Evolutionary conservation across 2,113 vertebrate genomes (phyloP).

Genomic region (Alexandromys fortis): DNA sequence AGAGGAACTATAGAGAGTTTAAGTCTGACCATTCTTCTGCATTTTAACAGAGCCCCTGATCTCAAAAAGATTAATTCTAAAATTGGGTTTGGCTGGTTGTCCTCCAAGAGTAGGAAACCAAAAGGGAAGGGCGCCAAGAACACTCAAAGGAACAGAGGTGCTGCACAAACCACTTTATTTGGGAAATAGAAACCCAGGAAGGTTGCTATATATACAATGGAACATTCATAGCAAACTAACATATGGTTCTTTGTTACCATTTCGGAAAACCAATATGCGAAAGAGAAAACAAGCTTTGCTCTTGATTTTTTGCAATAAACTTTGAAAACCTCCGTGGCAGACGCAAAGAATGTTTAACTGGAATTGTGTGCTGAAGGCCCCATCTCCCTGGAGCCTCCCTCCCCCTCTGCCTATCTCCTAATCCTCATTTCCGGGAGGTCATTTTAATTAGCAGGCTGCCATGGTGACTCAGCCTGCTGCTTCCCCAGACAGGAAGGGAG

Average conservation of each 20-base stretch:
- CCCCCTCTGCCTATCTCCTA: slow-evolving; percentile 71
- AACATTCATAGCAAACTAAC: slow-evolving; percentile 58
- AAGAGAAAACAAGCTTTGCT: slow-evolving; percentile 69
- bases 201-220: slow-evolving; percentile 41
- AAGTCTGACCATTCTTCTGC: slow-evolving; percentile 4
- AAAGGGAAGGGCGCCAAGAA: slow-evolving; percentile 60
- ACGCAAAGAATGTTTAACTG: slow-evolving; percentile 73
- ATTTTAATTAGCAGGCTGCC: slow-evolving; percentile 88
- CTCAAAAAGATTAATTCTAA: background rate
- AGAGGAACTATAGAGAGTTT: background rate
- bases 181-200: slow-evolving; percentile 48
- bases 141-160: slow-evolving; percentile 40
- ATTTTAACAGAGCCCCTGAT: slow-evolving; percentile 44
- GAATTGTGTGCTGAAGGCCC: slow-evolving; percentile 79
- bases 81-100: background rate
- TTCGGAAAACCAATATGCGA: slow-evolving; percentile 73
- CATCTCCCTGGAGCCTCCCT: slow-evolving; percentile 61
- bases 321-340: slow-evolving; percentile 79
- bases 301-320: slow-evolving; percentile 75
- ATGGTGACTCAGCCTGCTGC: slow-evolving; percentile 82
- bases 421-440: slow-evolving; percentile 85
- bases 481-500: slow-evolving; percentile 78
- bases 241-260: slow-evolving; percentile 58
- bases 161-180: slow-evolving; percentile 84
- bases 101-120: background rate